Percentiles rank a stretch among this genome's conserved stretches.
Conservation (phyloP, 2,888 invertebrate species). For the Cremastinae sp. region DNA sequence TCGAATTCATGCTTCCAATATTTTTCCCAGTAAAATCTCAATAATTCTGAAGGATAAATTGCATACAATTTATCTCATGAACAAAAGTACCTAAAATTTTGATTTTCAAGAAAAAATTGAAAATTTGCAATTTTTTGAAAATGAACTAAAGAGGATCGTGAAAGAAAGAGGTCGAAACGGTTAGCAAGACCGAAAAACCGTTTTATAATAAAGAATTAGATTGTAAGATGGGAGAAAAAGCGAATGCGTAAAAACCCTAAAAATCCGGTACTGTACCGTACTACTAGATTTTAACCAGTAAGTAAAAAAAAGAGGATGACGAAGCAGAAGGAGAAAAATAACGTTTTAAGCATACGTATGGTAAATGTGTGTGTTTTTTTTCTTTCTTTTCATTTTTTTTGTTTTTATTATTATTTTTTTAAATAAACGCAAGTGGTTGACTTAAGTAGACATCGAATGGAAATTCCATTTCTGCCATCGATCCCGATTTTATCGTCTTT, state of each 20-base stretch:
- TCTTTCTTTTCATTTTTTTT: conserved; percentile 8
- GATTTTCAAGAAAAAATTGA: neutral
- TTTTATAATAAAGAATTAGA: conserved; percentile 48
- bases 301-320: conserved; percentile 12
- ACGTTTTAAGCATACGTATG: conserved; percentile 36
- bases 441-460: conserved; percentile 42
- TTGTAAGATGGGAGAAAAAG: conserved; percentile 34
- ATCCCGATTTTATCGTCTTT: conserved; percentile 49
- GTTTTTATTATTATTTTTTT: neutral
- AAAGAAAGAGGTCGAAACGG: conserved; percentile 28
- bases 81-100: no score
- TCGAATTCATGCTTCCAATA: neutral
- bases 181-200: conserved; percentile 23
- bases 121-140: no score
- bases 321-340: conserved; percentile 29
- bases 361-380: conserved; percentile 33
- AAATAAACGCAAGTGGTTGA: conserved; percentile 9
- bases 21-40: neutral
- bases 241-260: conserved; percentile 37
- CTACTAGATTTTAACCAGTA: conserved; percentile 47
- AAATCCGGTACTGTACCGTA: conserved; percentile 51
- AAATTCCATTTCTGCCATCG: conserved; percentile 56
- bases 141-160: conserved; percentile 26
- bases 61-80: no score
- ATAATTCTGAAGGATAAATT: no score